Percentiles rank a stretch among this genome's conserved stretches.
phyloP scores from a whole-genome alignment of 1,140 invertebrate species.

The Triops longicaudatus region DNA sequence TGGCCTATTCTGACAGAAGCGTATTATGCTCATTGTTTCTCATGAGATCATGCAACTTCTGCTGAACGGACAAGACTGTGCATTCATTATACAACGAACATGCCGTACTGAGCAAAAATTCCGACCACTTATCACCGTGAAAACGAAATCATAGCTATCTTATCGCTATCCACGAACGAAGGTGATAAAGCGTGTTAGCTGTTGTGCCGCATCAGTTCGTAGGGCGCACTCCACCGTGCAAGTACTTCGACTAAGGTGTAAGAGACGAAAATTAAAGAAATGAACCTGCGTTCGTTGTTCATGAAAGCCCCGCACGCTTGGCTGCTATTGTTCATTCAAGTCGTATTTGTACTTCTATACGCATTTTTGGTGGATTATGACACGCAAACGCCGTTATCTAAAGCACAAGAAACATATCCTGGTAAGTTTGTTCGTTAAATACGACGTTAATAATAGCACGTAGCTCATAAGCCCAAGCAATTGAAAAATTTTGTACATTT shows the following conservation, averaged over 20 bases:
- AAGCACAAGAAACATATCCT: background rate
- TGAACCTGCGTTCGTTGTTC: background rate
- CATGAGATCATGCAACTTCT: background rate
- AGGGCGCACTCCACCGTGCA: too few relatives aligned
- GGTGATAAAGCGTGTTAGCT: background rate
- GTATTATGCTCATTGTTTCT: background rate
- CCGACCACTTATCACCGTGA: background rate
- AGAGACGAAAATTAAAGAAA: background rate
- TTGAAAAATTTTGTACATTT: too few relatives aligned
- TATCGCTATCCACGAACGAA: background rate
- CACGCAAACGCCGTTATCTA: background rate
- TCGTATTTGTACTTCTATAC: background rate
- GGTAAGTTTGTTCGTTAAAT: background rate
- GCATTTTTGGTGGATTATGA: conserved; percentile 4
- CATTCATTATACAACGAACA: background rate
- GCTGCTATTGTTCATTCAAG: background rate
- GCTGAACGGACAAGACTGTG: background rate
- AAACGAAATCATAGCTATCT: background rate
- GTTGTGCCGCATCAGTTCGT: too few relatives aligned
- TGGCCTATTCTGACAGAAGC: conserved; percentile 1
- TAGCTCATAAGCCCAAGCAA: too few relatives aligned
- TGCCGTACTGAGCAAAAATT: background rate
- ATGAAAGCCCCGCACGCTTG: background rate
- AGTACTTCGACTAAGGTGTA: too few relatives aligned
- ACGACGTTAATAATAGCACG: too few relatives aligned